phyloP scores from a whole-genome alignment of 1,140 invertebrate genomes.

The Protaetia brevitarsis region DNA sequence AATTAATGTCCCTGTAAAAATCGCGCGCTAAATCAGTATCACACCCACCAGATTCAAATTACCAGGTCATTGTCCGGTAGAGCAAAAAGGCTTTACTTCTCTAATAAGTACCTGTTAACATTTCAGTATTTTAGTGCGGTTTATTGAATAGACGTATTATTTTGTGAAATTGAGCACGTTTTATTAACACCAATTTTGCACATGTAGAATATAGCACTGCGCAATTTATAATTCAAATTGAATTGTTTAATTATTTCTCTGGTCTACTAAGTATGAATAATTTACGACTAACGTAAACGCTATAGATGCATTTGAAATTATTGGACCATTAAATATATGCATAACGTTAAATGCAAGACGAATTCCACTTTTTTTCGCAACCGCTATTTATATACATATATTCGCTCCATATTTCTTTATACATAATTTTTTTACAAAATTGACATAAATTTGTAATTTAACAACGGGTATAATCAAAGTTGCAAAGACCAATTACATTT shows the following conservation, averaged over 20 bases:
- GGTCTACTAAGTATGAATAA: neutral
- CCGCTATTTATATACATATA: neutral
- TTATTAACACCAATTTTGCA: neutral
- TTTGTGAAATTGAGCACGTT: neutral
- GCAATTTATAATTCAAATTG: neutral
- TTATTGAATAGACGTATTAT: neutral
- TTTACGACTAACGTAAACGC: neutral
- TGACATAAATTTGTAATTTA: no score
- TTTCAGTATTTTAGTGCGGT: neutral
- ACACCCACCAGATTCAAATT: slow-evolving; percentile 15
- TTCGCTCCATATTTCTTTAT: neutral
- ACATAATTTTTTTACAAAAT: no score
- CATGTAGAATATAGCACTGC: neutral
- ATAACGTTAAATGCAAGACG: neutral
- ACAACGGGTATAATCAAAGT: no score
- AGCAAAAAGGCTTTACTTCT: neutral
- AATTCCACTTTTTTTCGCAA: neutral
- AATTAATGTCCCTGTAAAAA: slow-evolving; percentile 8
- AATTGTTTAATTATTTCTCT: neutral
- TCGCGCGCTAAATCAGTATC: slow-evolving; percentile 3
- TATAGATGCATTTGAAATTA: neutral
- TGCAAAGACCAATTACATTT: neutral
- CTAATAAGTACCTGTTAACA: neutral
- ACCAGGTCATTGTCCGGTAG: neutral
- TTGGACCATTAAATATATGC: neutral